A percentile compares a stretch with the other conserved stretches of the same genome.
Conservation (phyloP, 2,797 vertebrate species). For the Anas flavirostris region DNA sequence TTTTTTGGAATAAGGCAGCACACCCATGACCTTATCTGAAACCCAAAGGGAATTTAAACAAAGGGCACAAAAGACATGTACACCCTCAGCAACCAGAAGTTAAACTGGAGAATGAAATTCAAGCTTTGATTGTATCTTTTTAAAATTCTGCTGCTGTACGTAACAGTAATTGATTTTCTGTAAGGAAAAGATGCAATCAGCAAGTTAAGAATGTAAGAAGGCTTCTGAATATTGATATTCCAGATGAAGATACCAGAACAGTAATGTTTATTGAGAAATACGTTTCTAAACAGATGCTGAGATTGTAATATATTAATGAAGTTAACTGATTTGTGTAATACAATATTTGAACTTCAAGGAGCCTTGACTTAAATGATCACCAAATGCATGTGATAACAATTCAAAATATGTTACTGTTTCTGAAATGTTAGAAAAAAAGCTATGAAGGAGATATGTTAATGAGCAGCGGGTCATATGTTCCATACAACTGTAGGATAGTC, state of each 20-base stretch:
- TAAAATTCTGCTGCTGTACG: constrained; percentile 27
- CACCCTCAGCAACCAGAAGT: neutral
- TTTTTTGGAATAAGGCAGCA: neutral
- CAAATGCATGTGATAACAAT: neutral
- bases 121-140: neutral
- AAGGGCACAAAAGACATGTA: neutral
- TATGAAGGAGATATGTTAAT: neutral
- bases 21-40: neutral
- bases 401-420: neutral
- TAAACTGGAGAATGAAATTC: neutral
- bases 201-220: neutral
- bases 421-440: neutral
- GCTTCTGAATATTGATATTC: constrained; percentile 41
- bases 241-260: neutral
- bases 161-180: constrained; percentile 34
- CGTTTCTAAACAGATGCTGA: neutral
- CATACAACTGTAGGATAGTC: neutral
- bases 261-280: neutral
- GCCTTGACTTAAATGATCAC: neutral
- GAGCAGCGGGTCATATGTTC: neutral
- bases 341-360: neutral
- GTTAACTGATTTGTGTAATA: neutral
- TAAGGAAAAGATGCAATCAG: constrained; percentile 40
- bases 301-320: neutral
- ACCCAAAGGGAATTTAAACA: neutral